phyloP scores from a whole-genome alignment of 2,888 invertebrate species.

The Metopia argyrocephala region DNA sequence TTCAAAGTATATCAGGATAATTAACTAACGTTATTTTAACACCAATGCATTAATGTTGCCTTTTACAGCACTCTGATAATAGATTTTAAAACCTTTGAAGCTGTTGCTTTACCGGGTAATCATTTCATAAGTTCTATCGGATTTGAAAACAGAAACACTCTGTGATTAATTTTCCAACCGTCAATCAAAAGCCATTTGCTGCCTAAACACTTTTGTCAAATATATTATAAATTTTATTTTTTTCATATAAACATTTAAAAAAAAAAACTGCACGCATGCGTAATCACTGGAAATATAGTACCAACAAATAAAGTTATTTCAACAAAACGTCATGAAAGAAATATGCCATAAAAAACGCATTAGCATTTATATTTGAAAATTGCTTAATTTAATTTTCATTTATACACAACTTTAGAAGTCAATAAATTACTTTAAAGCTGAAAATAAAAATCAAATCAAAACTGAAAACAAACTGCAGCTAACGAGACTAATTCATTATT shows the following conservation, averaged over 20 bases:
- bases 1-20: no score
- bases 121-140: no score
- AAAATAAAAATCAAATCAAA: conserved; percentile 47
- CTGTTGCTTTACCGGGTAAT: no score
- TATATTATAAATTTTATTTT: conserved; percentile 41
- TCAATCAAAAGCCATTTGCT: background rate
- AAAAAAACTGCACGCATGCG: conserved; percentile 42
- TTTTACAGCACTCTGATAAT: no score
- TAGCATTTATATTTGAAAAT: conserved; percentile 66
- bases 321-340: conserved; percentile 9
- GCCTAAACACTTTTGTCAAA: background rate
- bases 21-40: no score
- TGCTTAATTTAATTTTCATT: conserved; percentile 53
- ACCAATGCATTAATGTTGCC: no score
- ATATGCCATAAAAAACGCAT: conserved; percentile 32
- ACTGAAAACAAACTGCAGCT: background rate
- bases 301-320: conserved; percentile 39
- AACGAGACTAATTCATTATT: conserved; percentile 49
- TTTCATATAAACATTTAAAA: conserved; percentile 31
- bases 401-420: conserved; percentile 50
- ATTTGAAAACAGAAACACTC: no score
- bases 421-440: conserved; percentile 58
- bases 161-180: no score
- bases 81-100: no score
- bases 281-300: conserved; percentile 36